These are phyloP conservation scores for Agrypnia vestita DNA, from an alignment of 1,140 invertebrate species.

Conservation along the genomic window DNA sequence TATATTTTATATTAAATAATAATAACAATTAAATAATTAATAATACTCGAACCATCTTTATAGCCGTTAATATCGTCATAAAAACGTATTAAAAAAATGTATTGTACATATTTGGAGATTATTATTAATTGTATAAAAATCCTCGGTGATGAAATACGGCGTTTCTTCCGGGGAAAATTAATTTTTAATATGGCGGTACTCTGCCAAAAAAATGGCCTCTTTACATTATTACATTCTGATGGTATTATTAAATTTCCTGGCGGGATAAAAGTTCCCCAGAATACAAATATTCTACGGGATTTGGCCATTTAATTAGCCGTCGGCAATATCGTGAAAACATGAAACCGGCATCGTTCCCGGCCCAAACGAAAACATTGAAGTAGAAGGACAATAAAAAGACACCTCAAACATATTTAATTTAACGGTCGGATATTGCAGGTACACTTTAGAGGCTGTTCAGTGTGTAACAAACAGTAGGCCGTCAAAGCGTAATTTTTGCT, in stretches of 20 bases:
- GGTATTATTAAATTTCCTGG: neutral
- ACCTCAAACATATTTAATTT: neutral
- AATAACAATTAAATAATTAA: too few relatives aligned
- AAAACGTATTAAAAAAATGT: too few relatives aligned
- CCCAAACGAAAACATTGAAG: neutral
- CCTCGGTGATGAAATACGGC: neutral
- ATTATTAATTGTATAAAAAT: neutral
- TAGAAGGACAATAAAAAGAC: neutral
- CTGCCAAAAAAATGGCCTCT: neutral
- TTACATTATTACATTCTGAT: constrained; percentile 25
- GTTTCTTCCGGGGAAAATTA: neutral
- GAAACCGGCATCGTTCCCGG: neutral
- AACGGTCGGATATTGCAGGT: neutral
- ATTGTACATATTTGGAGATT: too few relatives aligned
- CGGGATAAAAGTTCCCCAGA: neutral
- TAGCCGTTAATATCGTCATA: too few relatives aligned
- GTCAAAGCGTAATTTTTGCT: neutral
- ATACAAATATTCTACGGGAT: neutral
- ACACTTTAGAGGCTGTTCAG: neutral
- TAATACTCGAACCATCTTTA: too few relatives aligned
- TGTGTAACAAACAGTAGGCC: neutral
- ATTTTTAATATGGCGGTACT: constrained; percentile 9
- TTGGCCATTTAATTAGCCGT: neutral
- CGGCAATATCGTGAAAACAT: neutral
- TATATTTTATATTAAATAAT: too few relatives aligned